Percentiles rank a stretch among this genome's conserved stretches.
Evolutionary conservation across 2,888 invertebrate genomes (phyloP).

Genomic region (Zeuzera pyrina): DNA sequence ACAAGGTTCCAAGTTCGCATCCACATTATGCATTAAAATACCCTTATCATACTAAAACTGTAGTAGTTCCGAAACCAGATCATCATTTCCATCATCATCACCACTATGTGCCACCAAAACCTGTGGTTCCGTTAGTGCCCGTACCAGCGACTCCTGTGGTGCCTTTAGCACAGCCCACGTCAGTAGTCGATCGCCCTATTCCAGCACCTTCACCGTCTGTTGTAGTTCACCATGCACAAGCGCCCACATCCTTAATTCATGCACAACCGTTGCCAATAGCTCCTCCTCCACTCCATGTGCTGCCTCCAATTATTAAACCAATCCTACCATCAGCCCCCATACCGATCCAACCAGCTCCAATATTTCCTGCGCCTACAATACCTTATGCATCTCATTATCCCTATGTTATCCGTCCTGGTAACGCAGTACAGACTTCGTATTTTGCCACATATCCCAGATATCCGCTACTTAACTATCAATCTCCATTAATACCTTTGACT

Average conservation of each 20-base stretch:
- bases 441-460: slow-evolving; percentile 62
- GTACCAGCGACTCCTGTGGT: slow-evolving; percentile 19
- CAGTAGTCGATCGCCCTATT: slow-evolving; percentile 34
- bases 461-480: slow-evolving; percentile 47
- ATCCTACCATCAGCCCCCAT: slow-evolving; percentile 31
- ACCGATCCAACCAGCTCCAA: slow-evolving; percentile 22
- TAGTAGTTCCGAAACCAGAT: slow-evolving; percentile 38
- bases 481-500: slow-evolving; percentile 27
- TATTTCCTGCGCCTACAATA: slow-evolving; percentile 16
- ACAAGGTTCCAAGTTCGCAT: slow-evolving; percentile 46
- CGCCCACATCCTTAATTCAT: slow-evolving; percentile 23
- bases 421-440: slow-evolving; percentile 54
- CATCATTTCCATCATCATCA: slow-evolving; percentile 62
- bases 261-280: slow-evolving; percentile 25
- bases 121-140: slow-evolving; percentile 40
- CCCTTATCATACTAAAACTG: slow-evolving; percentile 41
- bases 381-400: slow-evolving; percentile 37
- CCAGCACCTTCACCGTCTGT: slow-evolving; percentile 35
- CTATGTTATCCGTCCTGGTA: slow-evolving; percentile 56
- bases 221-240: slow-evolving; percentile 19
- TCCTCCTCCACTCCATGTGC: slow-evolving; percentile 30
- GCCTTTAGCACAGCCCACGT: slow-evolving; percentile 18
- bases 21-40: slow-evolving; percentile 51
- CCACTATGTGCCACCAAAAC: slow-evolving; percentile 50
- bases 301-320: slow-evolving; percentile 29